These are phyloP conservation scores for Vannuccia rotundouncinata DNA, from an alignment of 2,888 invertebrate species.

Conservation along the genomic window DNA sequence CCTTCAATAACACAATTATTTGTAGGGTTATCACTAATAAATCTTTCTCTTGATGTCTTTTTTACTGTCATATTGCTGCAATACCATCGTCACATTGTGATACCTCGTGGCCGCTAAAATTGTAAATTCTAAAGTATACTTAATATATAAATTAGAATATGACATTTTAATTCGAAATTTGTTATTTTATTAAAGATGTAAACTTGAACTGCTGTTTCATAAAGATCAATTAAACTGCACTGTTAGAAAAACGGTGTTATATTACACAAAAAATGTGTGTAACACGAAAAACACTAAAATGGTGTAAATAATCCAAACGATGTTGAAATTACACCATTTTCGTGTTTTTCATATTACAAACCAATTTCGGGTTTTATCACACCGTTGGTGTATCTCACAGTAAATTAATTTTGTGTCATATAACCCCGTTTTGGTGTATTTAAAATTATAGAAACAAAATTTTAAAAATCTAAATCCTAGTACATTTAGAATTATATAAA, in stretches of 20 bases:
- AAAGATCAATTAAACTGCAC: no score
- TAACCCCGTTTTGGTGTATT: not conserved
- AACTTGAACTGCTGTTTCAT: no score
- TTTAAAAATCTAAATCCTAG: not conserved
- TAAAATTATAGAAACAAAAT: not conserved
- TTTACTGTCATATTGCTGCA: no score
- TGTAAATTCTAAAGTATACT: no score
- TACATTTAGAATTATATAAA: not conserved
- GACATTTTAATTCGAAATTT: no score
- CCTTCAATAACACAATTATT: no score
- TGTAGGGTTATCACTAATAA: no score
- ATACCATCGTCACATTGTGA: no score
- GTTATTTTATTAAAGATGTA: no score
- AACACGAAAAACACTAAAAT: slow-evolving; percentile 5
- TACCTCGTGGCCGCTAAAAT: no score
- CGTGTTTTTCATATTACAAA: slow-evolving; percentile 17
- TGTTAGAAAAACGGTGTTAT: not conserved
- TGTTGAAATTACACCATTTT: slow-evolving; percentile 20
- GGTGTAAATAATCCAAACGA: not conserved
- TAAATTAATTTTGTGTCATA: not conserved
- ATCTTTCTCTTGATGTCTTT: no score
- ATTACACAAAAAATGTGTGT: slow-evolving; percentile 22
- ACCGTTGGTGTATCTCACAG: not conserved
- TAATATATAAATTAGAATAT: no score
- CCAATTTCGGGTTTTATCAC: slow-evolving; percentile 12